Evolutionary conservation across 2,113 vertebrate genomes (phyloP).

Genomic region (Crotophaga sulcirostris): DNA sequence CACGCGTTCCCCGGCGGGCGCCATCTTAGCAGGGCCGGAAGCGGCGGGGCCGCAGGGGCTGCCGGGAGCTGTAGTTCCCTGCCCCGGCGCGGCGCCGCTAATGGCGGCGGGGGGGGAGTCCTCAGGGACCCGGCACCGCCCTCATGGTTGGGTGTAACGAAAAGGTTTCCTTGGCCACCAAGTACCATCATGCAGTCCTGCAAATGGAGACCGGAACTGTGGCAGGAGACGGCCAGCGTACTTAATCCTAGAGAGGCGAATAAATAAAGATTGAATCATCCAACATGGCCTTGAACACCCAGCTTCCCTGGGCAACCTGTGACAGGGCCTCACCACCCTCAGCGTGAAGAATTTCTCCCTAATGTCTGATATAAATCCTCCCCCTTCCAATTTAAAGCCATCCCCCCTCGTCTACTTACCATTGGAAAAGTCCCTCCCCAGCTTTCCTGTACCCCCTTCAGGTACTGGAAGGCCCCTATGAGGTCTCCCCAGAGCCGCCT

Average conservation of each 20-base stretch:
- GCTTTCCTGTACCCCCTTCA: no score
- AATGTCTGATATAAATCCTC: no score
- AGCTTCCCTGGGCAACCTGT: no score
- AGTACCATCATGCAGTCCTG: neutral
- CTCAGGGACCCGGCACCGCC: neutral
- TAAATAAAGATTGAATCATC: neutral
- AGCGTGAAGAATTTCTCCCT: no score
- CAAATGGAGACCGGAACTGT: neutral
- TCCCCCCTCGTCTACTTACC: no score
- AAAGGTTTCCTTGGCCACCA: neutral
- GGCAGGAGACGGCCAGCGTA: neutral
- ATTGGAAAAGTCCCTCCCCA: no score
- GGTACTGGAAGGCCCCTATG: no score
- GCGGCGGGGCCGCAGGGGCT: neutral
- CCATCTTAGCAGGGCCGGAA: conserved; percentile 76
- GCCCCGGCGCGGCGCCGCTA: rapidly evolving
- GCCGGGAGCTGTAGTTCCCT: conserved; percentile 43
- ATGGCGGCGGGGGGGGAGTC: neutral
- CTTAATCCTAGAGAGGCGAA: neutral
- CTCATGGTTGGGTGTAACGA: rapidly evolving
- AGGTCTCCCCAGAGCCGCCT: no score
- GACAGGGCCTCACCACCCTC: no score
- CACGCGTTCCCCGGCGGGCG: conserved; percentile 65
- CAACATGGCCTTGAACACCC: no score
- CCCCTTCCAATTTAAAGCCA: no score